Base-by-base conservation (phyloP, 2,797 vertebrate species). In the Menidia menidia region DNA sequence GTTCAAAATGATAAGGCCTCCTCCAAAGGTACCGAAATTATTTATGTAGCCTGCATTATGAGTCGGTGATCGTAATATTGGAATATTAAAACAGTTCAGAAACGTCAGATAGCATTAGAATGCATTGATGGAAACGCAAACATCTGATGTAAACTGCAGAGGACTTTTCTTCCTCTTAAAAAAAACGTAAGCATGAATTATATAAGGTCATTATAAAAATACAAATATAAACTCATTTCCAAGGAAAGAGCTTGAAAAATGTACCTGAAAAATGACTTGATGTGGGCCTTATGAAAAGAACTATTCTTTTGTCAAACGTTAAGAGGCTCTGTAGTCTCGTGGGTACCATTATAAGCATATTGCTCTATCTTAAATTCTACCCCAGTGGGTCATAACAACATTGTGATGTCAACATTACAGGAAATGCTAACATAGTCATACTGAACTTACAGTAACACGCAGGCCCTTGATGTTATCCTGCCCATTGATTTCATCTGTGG, bases 321-420 rank as follows among this genome's bases (percentile, higher is more conserved):
- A 31, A 71, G 70, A 78, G 33, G 31, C 69, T 87, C 56, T 66
- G 3, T 18, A 32, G 55, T 59, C 77, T 78, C 76, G 5, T 18
- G 31, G 75, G 71, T 19, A 5, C 74, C 65, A 68, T 87, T 76
- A 84, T 79, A 85, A 75, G 86, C 81, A 82, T 83, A 81, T 78
- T 67, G 77, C 80, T 59, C 58, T 67, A 51, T 84, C 75, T 77
- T 6, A 77, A 76, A 78, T 76, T 67, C 65, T 56, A 59, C 82
- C 81, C 82, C 63, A 33, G 84, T 65, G 83, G 70, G 65, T 83
- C 87, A 55, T 89, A 89, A 89, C 82, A 81, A 69, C 78, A 73
- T 81, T 75, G 86, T 91, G 91, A 92, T 91, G 89, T 91, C 91
- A 92, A 86, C 87, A 87, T 92, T 92, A 91, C 91, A 83, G 91